Evolutionary conservation across 1,140 invertebrate genomes (phyloP), one percentile per base, ranked within the genome.

Genomic region (Matsumurasca onukii): DNA sequence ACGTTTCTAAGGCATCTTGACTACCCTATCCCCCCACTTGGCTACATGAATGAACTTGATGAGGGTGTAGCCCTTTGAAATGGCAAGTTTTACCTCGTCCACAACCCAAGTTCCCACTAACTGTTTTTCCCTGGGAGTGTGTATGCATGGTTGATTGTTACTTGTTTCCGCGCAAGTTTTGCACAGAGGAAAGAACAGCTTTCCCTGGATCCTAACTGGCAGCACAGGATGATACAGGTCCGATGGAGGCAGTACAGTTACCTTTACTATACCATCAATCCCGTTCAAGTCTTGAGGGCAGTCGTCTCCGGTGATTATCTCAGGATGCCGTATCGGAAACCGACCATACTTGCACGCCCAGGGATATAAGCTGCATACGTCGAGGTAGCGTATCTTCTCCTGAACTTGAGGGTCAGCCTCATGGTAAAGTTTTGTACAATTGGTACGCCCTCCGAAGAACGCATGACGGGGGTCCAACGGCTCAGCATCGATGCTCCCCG

Each of bases 71-170:
- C 77, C 78, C 57, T 69, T 68, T 31, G 74, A 59, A 0, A 77
- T 29, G 0, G 80, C 79, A 65, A 76, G 74, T 27, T 67, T 25
- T 3, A 81, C 13, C 73, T 82, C 80, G 15, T 77, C 73, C 5
- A 73, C 69, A 0, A 77, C 75, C 75, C 77, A 82, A 3, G 77
- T 79, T 51, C 80, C 79, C 0, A 57, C 73, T 13, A 82, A 69
- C 0, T 64, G 24, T 29, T 77, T 68, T 55, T 80, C 72, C 22
- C 24, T 15, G 5, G 9, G 9, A 12, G 9, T 45, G 39, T 45
- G 39, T 9, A 12, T 45, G n/a, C 39, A 45, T 12, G 9, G n/a
- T 12, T 45, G 9, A 45, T 45, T n/a, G 9, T 9, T n/a, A 9
- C 9, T 9, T 9, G 9, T n/a, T 45, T 12, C 39, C n/a, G 39